Conservation (phyloP, 2,888 invertebrate genomes). For the Polietes domitor region DNA sequence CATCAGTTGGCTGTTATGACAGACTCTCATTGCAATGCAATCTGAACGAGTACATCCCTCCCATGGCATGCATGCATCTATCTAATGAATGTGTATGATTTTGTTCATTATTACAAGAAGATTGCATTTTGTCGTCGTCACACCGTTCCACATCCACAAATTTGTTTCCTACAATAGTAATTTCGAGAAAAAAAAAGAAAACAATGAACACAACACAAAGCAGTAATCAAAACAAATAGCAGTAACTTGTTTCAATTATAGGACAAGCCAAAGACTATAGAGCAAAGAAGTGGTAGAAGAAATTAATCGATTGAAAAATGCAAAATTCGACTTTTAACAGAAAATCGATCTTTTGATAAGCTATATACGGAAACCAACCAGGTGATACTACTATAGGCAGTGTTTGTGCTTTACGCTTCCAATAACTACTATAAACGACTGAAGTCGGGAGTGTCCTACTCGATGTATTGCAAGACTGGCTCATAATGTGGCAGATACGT, state of each 20-base stretch:
- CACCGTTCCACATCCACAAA: neutral
- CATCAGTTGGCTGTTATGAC: neutral
- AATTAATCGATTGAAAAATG: no score
- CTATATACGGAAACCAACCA: no score
- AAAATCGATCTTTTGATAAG: no score
- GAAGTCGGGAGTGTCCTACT: no score
- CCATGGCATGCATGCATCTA: neutral
- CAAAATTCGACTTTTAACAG: no score
- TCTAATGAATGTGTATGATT: neutral
- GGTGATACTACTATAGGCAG: no score
- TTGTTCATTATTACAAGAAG: neutral
- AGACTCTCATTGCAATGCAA: neutral
- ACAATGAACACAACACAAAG: neutral
- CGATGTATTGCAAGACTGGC: no score
- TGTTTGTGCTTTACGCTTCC: no score
- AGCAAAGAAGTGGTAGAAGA: no score
- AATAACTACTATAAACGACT: no score
- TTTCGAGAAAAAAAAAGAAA: neutral
- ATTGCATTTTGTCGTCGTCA: neutral
- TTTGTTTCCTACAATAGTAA: neutral
- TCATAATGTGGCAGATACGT: no score
- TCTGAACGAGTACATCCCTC: neutral
- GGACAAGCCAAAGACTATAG: neutral
- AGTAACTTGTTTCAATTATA: neutral
- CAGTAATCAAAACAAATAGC: neutral